These are phyloP conservation scores for Phoxinus dragarum DNA, from an alignment of 2,797 vertebrate genomes.

Conservation along the genomic window DNA sequence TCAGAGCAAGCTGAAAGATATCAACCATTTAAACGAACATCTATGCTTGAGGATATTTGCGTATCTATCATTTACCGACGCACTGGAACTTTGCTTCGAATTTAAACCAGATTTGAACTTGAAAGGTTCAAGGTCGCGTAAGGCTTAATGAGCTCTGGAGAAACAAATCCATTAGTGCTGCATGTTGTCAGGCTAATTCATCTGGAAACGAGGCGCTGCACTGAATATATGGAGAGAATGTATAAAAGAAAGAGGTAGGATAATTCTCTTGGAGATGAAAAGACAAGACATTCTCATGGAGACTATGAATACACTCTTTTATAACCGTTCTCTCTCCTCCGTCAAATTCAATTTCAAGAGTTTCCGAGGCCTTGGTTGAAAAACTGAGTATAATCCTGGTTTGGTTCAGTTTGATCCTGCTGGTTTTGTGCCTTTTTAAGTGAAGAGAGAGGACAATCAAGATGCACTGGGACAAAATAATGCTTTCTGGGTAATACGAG, in stretches of 20 bases:
- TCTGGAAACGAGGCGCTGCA: neutral
- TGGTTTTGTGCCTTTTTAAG: slow-evolving; percentile 30
- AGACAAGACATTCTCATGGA: slow-evolving; percentile 59
- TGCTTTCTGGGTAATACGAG: slow-evolving; percentile 32
- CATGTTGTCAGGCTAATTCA: neutral
- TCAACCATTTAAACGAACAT: neutral
- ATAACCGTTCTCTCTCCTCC: slow-evolving; percentile 29
- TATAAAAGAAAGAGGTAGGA: slow-evolving; percentile 35
- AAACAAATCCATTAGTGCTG: slow-evolving; percentile 11
- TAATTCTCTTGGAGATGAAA: slow-evolving; percentile 62
- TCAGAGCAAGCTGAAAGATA: neutral
- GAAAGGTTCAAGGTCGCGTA: neutral
- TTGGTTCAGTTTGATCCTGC: slow-evolving; percentile 29
- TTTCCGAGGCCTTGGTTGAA: slow-evolving; percentile 38
- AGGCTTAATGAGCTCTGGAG: neutral
- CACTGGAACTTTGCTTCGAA: neutral
- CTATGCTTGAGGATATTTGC: neutral
- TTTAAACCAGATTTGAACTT: neutral
- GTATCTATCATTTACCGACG: neutral
- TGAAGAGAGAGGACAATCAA: slow-evolving; percentile 27
- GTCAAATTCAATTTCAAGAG: neutral
- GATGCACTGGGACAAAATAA: slow-evolving; percentile 36
- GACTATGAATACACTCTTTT: slow-evolving; percentile 50
- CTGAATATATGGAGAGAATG: slow-evolving; percentile 8
- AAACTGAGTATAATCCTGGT: slow-evolving; percentile 33